Conservation (phyloP, 1,140 invertebrate species). For the Chelonus insularis region DNA sequence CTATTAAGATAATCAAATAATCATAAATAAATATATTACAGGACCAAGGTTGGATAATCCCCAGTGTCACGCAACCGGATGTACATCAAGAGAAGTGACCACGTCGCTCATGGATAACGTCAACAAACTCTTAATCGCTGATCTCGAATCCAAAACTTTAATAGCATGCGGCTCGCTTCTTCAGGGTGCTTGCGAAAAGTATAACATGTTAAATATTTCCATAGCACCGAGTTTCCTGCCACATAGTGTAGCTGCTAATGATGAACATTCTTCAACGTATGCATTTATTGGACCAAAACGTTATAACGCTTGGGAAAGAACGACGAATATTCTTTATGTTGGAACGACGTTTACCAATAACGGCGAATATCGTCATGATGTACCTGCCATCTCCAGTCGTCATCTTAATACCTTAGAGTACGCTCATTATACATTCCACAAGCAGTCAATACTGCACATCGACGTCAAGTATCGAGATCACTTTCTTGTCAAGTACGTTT, state of each 20-base stretch:
- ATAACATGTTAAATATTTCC: constrained; percentile 81
- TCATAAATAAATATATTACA: constrained; percentile 42
- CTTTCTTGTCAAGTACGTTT: constrained; percentile 92
- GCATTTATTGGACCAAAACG: constrained; percentile 92
- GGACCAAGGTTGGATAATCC: constrained; percentile 84
- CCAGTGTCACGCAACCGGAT: constrained; percentile 84
- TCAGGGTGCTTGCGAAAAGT: constrained; percentile 87
- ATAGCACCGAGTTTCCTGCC: constrained; percentile 74
- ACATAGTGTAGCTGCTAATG: constrained; percentile 85
- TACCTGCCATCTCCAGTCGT: constrained; percentile 88
- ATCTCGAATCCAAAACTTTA: constrained; percentile 76
- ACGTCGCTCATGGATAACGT: constrained; percentile 78
- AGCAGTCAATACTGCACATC: constrained; percentile 85
- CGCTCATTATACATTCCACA: constrained; percentile 82
- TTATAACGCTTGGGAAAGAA: constrained; percentile 73
- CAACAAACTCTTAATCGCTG: constrained; percentile 90
- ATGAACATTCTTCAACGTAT: constrained; percentile 86
- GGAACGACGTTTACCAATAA: constrained; percentile 92
- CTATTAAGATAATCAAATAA: neutral
- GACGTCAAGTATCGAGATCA: constrained; percentile 94
- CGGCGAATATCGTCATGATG: constrained; percentile 90
- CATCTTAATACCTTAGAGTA: constrained; percentile 77
- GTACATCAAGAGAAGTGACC: constrained; percentile 67
- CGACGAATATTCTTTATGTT: constrained; percentile 89
- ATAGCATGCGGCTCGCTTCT: constrained; percentile 86